Evolutionary conservation across 1,140 invertebrate genomes (phyloP).

Genomic region (Grapholita molesta): DNA sequence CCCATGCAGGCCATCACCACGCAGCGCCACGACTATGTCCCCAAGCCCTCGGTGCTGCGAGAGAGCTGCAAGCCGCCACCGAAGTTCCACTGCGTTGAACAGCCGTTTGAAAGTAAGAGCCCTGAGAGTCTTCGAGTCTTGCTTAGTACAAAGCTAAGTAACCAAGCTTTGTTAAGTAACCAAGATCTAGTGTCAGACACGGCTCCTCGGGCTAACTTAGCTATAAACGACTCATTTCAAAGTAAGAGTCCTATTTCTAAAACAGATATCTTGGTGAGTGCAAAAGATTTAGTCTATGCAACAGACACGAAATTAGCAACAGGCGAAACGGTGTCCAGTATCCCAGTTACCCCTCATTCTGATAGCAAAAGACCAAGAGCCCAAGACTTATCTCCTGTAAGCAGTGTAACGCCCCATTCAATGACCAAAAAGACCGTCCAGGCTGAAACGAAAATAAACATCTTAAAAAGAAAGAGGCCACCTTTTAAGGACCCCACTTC

Average conservation of each 20-base stretch:
- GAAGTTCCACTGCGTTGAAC: constrained; percentile 75
- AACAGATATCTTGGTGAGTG: not conserved
- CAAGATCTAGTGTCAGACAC: not conserved
- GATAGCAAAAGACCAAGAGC: no score
- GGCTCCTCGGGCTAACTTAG: not conserved
- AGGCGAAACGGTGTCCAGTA: not conserved
- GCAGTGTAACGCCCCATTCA: not conserved
- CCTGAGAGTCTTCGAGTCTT: constrained; percentile 29
- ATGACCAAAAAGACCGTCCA: not conserved
- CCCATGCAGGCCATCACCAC: constrained; percentile 86
- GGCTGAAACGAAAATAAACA: no score
- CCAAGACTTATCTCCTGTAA: not conserved
- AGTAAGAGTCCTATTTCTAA: not conserved
- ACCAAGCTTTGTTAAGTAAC: not conserved
- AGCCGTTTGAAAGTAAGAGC: constrained; percentile 72
- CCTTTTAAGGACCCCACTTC: not conserved
- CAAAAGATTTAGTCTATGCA: not conserved
- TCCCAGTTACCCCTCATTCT: no score
- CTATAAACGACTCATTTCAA: not conserved
- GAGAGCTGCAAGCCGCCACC: constrained; percentile 76
- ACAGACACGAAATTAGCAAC: not conserved
- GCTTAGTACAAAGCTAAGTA: not conserved
- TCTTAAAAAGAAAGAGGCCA: not conserved
- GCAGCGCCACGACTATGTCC: constrained; percentile 85
- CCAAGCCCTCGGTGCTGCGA: constrained; percentile 78